phyloP scores from a whole-genome alignment of 2,888 invertebrate genomes.

The Drosophila phalerata region DNA sequence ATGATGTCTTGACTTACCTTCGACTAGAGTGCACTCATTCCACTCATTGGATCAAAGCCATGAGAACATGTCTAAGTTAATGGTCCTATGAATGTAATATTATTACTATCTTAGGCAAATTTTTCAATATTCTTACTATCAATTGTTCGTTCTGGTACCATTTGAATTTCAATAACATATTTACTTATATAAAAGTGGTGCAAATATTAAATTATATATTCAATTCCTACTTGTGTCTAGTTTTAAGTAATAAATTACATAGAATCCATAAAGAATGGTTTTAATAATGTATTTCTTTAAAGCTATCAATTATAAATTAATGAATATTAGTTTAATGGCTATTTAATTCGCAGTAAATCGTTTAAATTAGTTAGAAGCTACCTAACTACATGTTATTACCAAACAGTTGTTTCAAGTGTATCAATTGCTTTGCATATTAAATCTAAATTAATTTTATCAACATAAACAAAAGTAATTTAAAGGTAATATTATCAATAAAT shows the following conservation, averaged over 20 bases:
- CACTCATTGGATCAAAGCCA: not conserved
- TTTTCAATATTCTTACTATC: too few species aligned
- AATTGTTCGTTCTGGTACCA: too few species aligned
- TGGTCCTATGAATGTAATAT: not conserved
- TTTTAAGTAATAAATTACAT: not conserved
- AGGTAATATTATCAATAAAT: constrained; percentile 12
- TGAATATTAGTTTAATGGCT: too few species aligned
- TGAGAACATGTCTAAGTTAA: not conserved
- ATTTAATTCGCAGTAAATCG: not conserved
- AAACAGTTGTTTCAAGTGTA: not conserved
- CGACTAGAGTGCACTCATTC: constrained; percentile 10
- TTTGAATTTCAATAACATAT: too few species aligned
- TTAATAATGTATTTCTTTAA: too few species aligned
- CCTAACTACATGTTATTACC: not conserved
- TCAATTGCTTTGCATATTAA: constrained; percentile 12
- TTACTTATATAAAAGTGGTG: too few species aligned
- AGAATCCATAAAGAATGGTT: not conserved
- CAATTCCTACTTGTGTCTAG: not conserved
- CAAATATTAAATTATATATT: too few species aligned
- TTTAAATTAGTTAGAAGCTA: not conserved
- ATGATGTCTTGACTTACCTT: constrained; percentile 14
- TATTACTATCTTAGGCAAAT: not conserved
- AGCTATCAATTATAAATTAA: too few species aligned
- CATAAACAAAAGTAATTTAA: not conserved
- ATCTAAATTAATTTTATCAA: constrained; percentile 3